Evolutionary conservation across 2,888 invertebrate genomes (phyloP).

Genomic region (Sisyra terminalis): DNA sequence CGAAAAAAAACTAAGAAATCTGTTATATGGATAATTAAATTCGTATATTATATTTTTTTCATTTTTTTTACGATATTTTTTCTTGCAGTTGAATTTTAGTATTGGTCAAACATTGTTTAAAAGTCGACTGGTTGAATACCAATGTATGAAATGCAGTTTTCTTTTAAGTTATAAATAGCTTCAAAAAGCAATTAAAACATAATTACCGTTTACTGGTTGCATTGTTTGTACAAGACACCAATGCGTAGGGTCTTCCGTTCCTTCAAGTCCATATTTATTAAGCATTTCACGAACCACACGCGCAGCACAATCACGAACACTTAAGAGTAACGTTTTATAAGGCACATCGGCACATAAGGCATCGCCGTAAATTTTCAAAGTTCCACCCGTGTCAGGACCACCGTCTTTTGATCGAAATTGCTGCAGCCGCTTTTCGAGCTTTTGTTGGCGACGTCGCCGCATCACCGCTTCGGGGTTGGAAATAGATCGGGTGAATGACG

Average conservation of each 20-base stretch:
- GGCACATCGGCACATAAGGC: constrained; percentile 92
- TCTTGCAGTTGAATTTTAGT: no score
- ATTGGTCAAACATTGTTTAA: no score
- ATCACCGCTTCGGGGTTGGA: constrained; percentile 99
- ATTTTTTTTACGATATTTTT: no score
- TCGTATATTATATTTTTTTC: no score
- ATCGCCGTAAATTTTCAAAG: constrained; percentile 90
- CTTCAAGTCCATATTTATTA: constrained; percentile 87
- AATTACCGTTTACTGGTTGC: constrained; percentile 17
- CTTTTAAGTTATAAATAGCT: neutral
- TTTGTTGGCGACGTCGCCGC: constrained; percentile 90
- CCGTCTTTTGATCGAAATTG: constrained; percentile 92
- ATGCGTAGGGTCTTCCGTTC: constrained; percentile 74
- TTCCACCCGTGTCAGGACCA: constrained; percentile 84
- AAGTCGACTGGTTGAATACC: no score
- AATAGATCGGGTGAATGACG: constrained; percentile 96
- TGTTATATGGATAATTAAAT: no score
- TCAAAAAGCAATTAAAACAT: neutral
- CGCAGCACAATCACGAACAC: constrained; percentile 82
- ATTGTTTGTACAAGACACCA: constrained; percentile 82
- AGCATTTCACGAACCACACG: constrained; percentile 92
- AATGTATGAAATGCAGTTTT: neutral
- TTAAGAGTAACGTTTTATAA: constrained; percentile 91
- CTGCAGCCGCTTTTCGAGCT: constrained; percentile 88
- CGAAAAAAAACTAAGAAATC: no score